Evolutionary conservation across 2,797 vertebrate species (phyloP).

Genomic region (Alca torda): DNA sequence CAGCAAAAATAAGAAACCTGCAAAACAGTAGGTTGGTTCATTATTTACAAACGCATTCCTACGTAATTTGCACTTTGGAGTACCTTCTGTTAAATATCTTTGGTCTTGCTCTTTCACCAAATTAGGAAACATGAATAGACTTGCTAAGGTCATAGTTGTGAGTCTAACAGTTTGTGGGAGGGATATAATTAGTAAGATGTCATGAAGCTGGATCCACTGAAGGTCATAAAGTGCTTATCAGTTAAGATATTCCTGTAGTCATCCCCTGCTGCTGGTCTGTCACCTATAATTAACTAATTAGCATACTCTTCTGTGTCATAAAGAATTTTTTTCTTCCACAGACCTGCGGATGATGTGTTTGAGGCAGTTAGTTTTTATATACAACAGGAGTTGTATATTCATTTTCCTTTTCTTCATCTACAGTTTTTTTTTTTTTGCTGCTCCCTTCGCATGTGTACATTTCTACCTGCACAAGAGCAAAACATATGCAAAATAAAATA

Average conservation of each 20-base stretch:
- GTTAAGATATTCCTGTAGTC: neutral
- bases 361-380: neutral
- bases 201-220: neutral
- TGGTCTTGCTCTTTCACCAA: neutral
- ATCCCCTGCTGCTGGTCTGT: neutral
- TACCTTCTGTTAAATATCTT: neutral
- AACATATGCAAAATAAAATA: neutral
- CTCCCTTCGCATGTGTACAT: neutral
- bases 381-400: neutral
- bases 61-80: neutral
- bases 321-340: neutral
- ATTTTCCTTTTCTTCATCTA: neutral
- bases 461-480: neutral
- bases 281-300: slow-evolving; percentile 10
- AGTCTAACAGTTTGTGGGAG: neutral
- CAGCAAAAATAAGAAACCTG: neutral
- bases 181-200: neutral
- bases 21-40: neutral
- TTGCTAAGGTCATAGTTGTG: neutral
- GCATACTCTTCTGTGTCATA: neutral
- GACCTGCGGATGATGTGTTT: neutral
- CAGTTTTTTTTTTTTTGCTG: neutral
- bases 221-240: neutral
- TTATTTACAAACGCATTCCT: neutral
- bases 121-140: neutral